Base-by-base conservation (phyloP, 2,888 invertebrate genomes). In the Hydroisotoma schaefferi region DNA sequence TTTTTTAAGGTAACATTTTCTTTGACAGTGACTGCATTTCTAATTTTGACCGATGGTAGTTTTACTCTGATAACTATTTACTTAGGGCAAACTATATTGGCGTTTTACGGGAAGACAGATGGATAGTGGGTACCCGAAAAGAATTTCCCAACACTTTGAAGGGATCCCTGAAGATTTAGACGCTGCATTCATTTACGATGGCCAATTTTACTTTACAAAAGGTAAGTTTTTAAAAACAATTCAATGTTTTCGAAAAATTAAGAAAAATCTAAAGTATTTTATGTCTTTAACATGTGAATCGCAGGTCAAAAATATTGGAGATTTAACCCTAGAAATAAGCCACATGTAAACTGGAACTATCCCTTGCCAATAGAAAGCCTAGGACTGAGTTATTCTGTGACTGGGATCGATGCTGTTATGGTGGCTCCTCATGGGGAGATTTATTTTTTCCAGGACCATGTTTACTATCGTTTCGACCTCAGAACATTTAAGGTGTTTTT, bases 101-200 rank as follows among this genome's bases (percentile, higher is more conserved):
- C 54, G 69, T 33, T 67, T 63, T 22, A 49, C 52, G 8, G 67
- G 61, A 38, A 59, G 47, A 0, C 26, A 61, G 26, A 59, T 65
- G 37, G 69, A 71, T 44, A 22, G 12, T 2, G 59, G 62, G 12
- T 69, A 69, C 37, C 69, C 71, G 0, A 69, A 66, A 26, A 44
- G 44, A 15, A 68, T 71, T 15, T 56, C 60, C 2, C 28, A 55
- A 15, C 65, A 68, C 47, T 71, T 71, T 38, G 54, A 44, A 18
- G 69, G 68, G 12, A 62, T 71, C 40, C 71, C 71, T 8, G 59
- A 69, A 26, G 25, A 68, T 27, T n/a, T 71, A 18, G 68, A 71
- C 33, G 59, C 65, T 23, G 67, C 68, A 5, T 71, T 71, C 56
- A 57, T 57, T 28, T 63, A 63, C 57, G 43, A 59, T 2, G 63